Evolutionary conservation across 2,797 vertebrate species (phyloP).

Genomic region (Salmo trutta): DNA sequence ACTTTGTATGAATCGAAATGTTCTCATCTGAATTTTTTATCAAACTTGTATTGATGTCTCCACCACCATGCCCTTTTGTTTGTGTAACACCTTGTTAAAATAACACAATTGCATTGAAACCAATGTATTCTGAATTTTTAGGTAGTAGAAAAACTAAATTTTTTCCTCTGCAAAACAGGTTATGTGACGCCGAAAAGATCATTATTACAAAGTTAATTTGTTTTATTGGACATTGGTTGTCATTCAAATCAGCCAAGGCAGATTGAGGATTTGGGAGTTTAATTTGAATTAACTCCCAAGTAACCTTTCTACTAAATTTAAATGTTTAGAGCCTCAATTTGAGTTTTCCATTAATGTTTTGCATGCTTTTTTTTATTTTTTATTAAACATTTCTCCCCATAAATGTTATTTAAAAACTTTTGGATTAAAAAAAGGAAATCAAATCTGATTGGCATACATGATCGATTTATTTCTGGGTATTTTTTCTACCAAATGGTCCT

Average conservation of each 20-base stretch:
- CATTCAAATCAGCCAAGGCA: background rate
- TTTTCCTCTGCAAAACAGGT: background rate
- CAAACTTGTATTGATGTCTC: slow-evolving; percentile 73
- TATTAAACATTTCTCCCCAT: no score
- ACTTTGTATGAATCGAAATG: slow-evolving; percentile 72
- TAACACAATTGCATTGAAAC: background rate
- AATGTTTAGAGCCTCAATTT: no score
- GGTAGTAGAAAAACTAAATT: background rate
- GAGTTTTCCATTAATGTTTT: no score
- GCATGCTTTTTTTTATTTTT: no score
- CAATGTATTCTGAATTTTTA: slow-evolving; percentile 7
- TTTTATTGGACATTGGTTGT: background rate
- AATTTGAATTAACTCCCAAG: no score
- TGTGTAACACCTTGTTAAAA: slow-evolving; percentile 10
- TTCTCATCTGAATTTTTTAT: slow-evolving; percentile 75
- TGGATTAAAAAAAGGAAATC: no score
- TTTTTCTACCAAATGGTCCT: no score
- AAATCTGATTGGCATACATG: no score
- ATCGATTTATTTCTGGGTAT: no score
- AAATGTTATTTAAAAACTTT: no score
- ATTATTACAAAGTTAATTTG: background rate
- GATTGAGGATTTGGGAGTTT: no score
- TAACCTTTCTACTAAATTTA: no score
- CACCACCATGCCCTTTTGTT: slow-evolving; percentile 27
- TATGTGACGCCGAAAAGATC: background rate